Evolutionary conservation across 2,888 invertebrate genomes (phyloP).

Genomic region (Blastobasis adustella): DNA sequence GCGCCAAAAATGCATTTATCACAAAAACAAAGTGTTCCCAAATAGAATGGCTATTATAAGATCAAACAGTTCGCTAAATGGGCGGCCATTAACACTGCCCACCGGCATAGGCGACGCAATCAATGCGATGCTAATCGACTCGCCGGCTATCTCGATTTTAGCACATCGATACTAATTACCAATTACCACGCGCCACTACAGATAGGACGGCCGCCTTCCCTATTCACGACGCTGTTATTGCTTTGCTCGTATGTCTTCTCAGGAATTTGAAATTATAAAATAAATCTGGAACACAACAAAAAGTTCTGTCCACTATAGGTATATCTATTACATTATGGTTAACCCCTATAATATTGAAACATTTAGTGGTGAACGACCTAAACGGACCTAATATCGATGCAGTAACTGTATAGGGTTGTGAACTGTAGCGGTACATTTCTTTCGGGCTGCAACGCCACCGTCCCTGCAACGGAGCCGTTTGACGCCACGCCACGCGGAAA

Average conservation of each 20-base stretch:
- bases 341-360: too few species aligned
- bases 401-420: too few species aligned
- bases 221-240: too few species aligned
- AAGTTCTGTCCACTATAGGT: too few species aligned
- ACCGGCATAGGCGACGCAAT: slow-evolving; percentile 48
- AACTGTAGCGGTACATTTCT: too few species aligned
- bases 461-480: slow-evolving; percentile 33
- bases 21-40: slow-evolving; percentile 58
- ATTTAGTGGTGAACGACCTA: too few species aligned
- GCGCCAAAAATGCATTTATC: slow-evolving; percentile 53
- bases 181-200: slow-evolving; percentile 47
- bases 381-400: too few species aligned
- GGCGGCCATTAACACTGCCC: slow-evolving; percentile 56
- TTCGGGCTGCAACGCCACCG: slow-evolving; percentile 8
- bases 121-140: slow-evolving; percentile 54
- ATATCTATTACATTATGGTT: too few species aligned
- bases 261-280: too few species aligned
- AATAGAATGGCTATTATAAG: slow-evolving; percentile 50
- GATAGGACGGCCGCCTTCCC: slow-evolving; percentile 8
- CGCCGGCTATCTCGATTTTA: slow-evolving; percentile 51
- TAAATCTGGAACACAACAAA: too few species aligned
- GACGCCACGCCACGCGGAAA: slow-evolving; percentile 50
- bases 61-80: slow-evolving; percentile 52
- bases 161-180: slow-evolving; percentile 61
- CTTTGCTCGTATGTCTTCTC: too few species aligned